Percentiles rank a stretch among this genome's conserved stretches.
Evolutionary conservation across 1,140 invertebrate species (phyloP).

Genomic region (Drosophila rufa): DNA sequence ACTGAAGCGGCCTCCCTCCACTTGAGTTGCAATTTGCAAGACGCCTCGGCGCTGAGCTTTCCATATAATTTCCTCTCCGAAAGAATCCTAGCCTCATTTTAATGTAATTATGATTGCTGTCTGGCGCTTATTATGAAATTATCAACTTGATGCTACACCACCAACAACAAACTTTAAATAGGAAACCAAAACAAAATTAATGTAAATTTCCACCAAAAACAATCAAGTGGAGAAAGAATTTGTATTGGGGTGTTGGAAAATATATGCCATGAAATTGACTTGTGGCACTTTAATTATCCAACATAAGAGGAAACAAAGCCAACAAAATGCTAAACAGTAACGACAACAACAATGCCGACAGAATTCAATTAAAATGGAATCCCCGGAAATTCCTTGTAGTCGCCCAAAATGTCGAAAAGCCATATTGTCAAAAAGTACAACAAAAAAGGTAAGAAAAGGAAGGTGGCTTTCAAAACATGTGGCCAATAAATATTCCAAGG

Average conservation of each 20-base stretch:
- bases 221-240: constrained; percentile 40
- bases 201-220: constrained; percentile 42
- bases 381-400: constrained; percentile 81
- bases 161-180: constrained; percentile 40
- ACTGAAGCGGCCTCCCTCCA: not conserved
- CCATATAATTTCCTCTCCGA: constrained; percentile 14
- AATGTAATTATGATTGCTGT: constrained; percentile 73
- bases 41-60: constrained; percentile 15
- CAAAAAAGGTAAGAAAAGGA: constrained; percentile 23
- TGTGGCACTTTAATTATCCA: constrained; percentile 69
- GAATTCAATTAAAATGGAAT: constrained; percentile 83
- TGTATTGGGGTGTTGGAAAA: constrained; percentile 17
- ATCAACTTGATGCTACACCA: constrained; percentile 58
- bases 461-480: constrained; percentile 77
- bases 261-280: constrained; percentile 51
- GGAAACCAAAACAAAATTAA: constrained; percentile 29
- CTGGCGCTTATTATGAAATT: constrained; percentile 71
- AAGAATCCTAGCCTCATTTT: constrained; percentile 41
- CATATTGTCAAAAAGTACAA: constrained; percentile 59
- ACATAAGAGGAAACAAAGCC: constrained; percentile 48
- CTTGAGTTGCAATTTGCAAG: constrained; percentile 57
- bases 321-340: constrained; percentile 65
- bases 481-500: constrained; percentile 72
- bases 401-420: constrained; percentile 62
- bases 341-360: constrained; percentile 46